A percentile compares a stretch with the other conserved stretches of the same genome.
Conservation (phyloP, 2,888 invertebrate genomes). For the Volucella zonaria region DNA sequence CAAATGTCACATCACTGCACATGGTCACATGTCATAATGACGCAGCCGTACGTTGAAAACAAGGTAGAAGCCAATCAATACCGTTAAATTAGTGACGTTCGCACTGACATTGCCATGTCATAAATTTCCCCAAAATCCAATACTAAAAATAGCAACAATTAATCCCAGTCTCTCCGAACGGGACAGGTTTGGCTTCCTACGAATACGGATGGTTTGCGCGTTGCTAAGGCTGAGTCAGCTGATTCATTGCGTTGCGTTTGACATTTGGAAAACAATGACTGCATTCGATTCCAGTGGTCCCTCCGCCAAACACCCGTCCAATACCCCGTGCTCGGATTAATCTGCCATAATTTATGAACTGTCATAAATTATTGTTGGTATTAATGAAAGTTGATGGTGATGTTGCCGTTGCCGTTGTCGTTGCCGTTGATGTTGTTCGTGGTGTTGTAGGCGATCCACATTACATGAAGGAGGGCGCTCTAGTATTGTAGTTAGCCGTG, state of each 20-base stretch:
- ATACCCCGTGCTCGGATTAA: conserved; percentile 10
- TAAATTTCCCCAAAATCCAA: conserved; percentile 25
- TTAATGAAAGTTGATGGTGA: conserved; percentile 1
- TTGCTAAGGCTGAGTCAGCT: conserved; percentile 1
- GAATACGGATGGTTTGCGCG: neutral
- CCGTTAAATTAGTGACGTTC: conserved; percentile 22
- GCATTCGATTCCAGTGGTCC: neutral
- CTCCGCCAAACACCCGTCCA: neutral
- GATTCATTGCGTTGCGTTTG: conserved; percentile 36
- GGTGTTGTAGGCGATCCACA: neutral
- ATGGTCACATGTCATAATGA: too few relatives aligned
- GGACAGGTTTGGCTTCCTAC: conserved; percentile 34
- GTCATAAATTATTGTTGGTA: conserved; percentile 39
- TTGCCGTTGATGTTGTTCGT: too few relatives aligned
- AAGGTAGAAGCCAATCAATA: neutral
- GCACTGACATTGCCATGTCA: conserved; percentile 37
- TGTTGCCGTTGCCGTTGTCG: neutral
- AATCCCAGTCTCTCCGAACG: conserved; percentile 14
- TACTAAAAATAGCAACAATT: conserved; percentile 50
- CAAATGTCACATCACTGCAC: too few relatives aligned
- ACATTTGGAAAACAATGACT: conserved; percentile 29
- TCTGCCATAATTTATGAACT: conserved; percentile 33
- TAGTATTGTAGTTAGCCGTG: neutral
- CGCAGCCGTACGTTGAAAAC: too few relatives aligned
- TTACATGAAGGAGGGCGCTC: neutral